Conservation (phyloP, 1,140 invertebrate genomes). For the Drosophila kikkawai region DNA sequence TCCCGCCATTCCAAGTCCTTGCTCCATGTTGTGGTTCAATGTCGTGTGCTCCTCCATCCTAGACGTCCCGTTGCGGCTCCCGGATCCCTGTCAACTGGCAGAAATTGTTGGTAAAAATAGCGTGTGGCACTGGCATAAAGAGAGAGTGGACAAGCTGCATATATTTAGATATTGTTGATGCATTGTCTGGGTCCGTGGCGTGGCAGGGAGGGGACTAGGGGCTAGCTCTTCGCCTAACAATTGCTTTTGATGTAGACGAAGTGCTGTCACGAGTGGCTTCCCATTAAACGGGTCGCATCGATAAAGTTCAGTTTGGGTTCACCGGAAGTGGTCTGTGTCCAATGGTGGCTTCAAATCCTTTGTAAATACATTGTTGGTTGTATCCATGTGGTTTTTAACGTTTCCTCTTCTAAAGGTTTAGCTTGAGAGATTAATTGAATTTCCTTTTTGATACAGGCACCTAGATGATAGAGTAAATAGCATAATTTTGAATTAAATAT, state of each 20-base stretch:
- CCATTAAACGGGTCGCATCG: conserved; percentile 40
- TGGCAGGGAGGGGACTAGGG: conserved; percentile 7
- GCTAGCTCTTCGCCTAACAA: conserved; percentile 23
- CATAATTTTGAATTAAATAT: not conserved
- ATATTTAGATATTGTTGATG: conserved; percentile 76
- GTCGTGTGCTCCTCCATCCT: conserved; percentile 52
- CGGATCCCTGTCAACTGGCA: conserved; percentile 77
- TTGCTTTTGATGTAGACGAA: conserved; percentile 41
- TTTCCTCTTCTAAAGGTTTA: not conserved
- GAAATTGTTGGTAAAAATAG: conserved; percentile 82
- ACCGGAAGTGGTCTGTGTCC: conserved; percentile 36
- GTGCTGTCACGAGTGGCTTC: conserved; percentile 45
- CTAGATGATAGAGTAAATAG: not conserved
- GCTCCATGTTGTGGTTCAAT: conserved; percentile 66
- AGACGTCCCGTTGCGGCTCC: conserved; percentile 44
- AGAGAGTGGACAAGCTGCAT: conserved; percentile 66
- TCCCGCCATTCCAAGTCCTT: conserved; percentile 11
- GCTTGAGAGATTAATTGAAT: not conserved
- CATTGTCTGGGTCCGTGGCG: conserved; percentile 59
- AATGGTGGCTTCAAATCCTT: conserved; percentile 7
- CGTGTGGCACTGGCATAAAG: conserved; percentile 76
- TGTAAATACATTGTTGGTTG: conserved; percentile 10
- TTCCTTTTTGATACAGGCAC: too few species aligned
- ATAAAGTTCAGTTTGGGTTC: conserved; percentile 45
- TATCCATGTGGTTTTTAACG: conserved; percentile 6